These are phyloP conservation scores for Ceratina calcarata DNA, from an alignment of 1,140 invertebrate species.

Conservation along the genomic window DNA sequence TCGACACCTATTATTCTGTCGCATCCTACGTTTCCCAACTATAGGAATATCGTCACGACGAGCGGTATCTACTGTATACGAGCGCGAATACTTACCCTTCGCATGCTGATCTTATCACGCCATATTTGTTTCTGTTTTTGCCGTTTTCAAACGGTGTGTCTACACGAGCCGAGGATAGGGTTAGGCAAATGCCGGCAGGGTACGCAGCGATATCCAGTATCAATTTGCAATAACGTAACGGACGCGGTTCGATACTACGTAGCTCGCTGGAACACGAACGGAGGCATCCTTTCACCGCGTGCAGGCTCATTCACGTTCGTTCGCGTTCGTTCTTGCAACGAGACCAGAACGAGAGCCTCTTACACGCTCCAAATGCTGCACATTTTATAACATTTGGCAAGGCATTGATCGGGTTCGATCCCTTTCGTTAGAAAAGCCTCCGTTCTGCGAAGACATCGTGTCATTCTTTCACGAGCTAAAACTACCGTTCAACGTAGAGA, in stretches of 20 bases:
- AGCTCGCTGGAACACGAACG: constrained; percentile 22
- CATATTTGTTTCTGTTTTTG: constrained; percentile 26
- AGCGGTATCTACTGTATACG: too few species aligned
- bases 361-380: constrained; percentile 25
- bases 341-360: constrained; percentile 49
- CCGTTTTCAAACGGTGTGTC: background rate
- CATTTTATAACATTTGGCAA: background rate
- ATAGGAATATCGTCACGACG: too few species aligned
- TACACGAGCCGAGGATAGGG: too few species aligned
- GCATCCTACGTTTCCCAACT: too few species aligned
- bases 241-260: constrained; percentile 11
- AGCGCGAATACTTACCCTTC: too few species aligned
- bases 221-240: constrained; percentile 34
- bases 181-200: too few species aligned
- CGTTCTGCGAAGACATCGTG: too few species aligned
- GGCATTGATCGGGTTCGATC: background rate
- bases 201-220: background rate
- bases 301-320: background rate
- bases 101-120: too few species aligned
- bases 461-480: too few species aligned
- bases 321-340: constrained; percentile 26
- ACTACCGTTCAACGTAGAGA: too few species aligned
- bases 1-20: too few species aligned
- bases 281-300: constrained; percentile 52
- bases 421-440: background rate